Evolutionary conservation across 2,113 vertebrate genomes (phyloP), one percentile per base, ranked within the genome.

Genomic region (Gobius niger): DNA sequence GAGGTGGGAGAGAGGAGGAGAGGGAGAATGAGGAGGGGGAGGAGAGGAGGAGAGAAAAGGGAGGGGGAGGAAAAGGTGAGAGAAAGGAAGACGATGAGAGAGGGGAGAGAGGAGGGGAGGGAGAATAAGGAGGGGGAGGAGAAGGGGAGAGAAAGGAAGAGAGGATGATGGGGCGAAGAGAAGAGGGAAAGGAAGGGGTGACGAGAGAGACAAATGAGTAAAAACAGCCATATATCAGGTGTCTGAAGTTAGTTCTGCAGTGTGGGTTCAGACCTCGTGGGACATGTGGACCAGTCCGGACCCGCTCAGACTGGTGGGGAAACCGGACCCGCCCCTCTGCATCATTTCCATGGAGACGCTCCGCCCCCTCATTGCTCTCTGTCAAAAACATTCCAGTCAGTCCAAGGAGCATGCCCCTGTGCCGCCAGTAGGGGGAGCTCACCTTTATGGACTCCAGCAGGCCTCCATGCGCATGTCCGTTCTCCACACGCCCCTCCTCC

Each of bases 271-370:
- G 24, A 24, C 24, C 24, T 24, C 24, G 24, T 24, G 24, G 52
- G 18, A 16, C 7, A 14, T 40, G 13, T 15, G 24, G 34, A 7
- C 34, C 56, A 59, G 13, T 96, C 96, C 61, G 12, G 95, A 94
- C 2, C 96, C 96, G 34, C 97, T 98, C 78, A 98, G 93, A 84
- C 96, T 98, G 70, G 95, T 95, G 0, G 97, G 94, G 59, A 98
- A 91, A 24, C 88, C 90, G 0, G 88, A 75, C 0, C 92, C 87
- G 0, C 87, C 87, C 16, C 86, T 24, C 51, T 93, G 95, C 96
- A 98, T 94, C 0, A 96, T 96, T 88, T 98, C 97, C 97, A 98
- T 98, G 85, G 97, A 98, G 84, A 98, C 94, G 73, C 97, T 98
- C 63, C 96, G 94, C 41, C 98, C 96, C 0, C 95, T 92, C 92